A percentile compares a stretch with the other conserved stretches of the same genome.
phyloP scores from a whole-genome alignment of 2,797 vertebrate species.

The Eremophila alpestris region DNA sequence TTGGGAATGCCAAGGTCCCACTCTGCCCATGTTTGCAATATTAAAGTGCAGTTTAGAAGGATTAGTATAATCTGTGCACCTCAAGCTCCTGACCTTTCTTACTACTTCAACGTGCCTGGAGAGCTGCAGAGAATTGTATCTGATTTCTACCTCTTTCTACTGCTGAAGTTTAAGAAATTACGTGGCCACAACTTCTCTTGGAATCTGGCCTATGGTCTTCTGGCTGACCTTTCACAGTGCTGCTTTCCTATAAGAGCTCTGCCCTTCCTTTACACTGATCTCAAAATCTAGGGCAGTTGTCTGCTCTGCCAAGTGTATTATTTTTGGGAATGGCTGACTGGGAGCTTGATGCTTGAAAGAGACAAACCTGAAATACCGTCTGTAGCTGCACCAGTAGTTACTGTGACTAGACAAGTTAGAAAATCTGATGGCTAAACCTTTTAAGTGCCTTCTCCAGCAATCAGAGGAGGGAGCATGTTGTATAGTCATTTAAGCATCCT shows the following conservation, averaged over 20 bases:
- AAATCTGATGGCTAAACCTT: background rate
- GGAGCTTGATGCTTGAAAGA: background rate
- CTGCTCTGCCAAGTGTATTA: background rate
- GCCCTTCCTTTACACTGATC: background rate
- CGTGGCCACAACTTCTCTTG: background rate
- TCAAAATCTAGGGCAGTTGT: background rate
- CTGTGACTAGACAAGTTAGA: background rate
- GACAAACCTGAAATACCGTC: background rate
- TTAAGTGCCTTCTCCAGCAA: background rate
- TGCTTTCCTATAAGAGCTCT: slow-evolving; percentile 1
- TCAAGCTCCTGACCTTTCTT: background rate
- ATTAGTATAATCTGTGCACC: background rate
- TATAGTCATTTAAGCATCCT: slow-evolving; percentile 24
- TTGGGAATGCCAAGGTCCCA: background rate
- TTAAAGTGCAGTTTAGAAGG: background rate
- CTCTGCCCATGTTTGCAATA: background rate
- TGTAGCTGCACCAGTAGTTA: background rate
- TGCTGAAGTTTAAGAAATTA: background rate
- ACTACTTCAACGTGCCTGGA: background rate
- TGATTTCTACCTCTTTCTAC: background rate
- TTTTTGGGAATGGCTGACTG: background rate
- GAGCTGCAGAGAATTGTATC: background rate
- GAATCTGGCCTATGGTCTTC: slow-evolving; percentile 16
- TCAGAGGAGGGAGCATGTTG: background rate
- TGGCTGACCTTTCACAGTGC: slow-evolving; percentile 24